These are phyloP conservation scores for Ranitomeya imitator DNA, from an alignment of 2,113 vertebrate species.

Conservation along the genomic window DNA sequence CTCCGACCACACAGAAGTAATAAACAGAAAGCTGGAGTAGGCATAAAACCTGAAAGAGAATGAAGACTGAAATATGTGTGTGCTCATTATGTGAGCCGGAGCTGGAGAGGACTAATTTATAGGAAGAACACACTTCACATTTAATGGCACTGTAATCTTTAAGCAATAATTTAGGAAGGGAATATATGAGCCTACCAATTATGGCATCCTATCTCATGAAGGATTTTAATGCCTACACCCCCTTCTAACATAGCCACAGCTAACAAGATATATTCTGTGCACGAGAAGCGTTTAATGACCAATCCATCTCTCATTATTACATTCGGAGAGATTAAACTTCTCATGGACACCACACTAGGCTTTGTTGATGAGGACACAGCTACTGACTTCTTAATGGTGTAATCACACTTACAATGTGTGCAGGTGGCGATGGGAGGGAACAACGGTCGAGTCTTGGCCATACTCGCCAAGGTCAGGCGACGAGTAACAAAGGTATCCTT, in stretches of 20 bases:
- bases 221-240: conserved; percentile 54
- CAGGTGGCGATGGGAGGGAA: conserved; percentile 14
- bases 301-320: conserved; percentile 58
- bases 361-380: conserved; percentile 47
- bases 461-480: conserved; percentile 7
- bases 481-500: neutral
- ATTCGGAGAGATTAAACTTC: conserved; percentile 55
- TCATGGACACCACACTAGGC: conserved; percentile 17
- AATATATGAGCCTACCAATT: conserved; percentile 58
- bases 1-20: conserved; percentile 40
- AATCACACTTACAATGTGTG: conserved; percentile 48
- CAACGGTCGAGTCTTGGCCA: neutral
- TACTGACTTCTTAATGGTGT: conserved; percentile 45
- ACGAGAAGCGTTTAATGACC: conserved; percentile 54
- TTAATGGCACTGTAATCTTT: conserved; percentile 56
- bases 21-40: conserved; percentile 49
- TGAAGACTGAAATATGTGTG: conserved; percentile 56
- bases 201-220: conserved; percentile 57
- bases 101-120: conserved; percentile 53
- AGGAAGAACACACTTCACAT: conserved; percentile 55
- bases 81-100: conserved; percentile 48
- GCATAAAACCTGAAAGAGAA: conserved; percentile 55
- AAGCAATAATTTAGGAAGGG: conserved; percentile 55
- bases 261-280: conserved; percentile 57
- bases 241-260: conserved; percentile 42